Percentiles rank a stretch among this genome's conserved stretches.
Conservation (phyloP, 2,888 invertebrate species). For the Ypsolopha scabrella region DNA sequence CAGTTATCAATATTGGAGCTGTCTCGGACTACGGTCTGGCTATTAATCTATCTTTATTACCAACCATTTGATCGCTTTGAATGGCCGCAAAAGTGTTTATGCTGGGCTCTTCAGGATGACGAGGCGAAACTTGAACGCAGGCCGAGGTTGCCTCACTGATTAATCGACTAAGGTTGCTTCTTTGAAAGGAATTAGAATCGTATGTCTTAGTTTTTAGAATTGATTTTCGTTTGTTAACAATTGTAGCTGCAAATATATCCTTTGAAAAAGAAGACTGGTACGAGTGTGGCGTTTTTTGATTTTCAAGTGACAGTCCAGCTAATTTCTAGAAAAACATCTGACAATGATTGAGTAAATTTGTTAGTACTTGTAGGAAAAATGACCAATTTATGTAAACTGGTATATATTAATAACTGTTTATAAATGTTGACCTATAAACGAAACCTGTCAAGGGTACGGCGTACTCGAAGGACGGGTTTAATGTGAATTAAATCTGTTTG, state of each 20-base stretch:
- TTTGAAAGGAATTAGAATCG: too few relatives aligned
- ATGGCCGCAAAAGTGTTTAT: slow-evolving; percentile 49
- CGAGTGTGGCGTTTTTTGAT: too few relatives aligned
- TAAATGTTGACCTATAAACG: too few relatives aligned
- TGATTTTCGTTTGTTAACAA: neutral
- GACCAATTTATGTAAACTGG: too few relatives aligned
- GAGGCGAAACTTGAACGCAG: slow-evolving; percentile 16
- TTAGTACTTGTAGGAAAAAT: too few relatives aligned
- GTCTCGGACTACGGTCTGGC: slow-evolving; percentile 12
- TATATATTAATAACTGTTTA: too few relatives aligned
- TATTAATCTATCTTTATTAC: slow-evolving; percentile 63
- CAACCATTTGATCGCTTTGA: slow-evolving; percentile 46
- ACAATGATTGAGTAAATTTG: too few relatives aligned
- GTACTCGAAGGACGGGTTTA: too few relatives aligned
- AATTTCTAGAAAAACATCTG: too few relatives aligned
- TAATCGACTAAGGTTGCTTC: neutral
- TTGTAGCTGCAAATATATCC: neutral
- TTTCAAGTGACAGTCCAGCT: neutral
- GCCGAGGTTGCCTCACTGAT: neutral
- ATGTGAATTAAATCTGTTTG: too few relatives aligned
- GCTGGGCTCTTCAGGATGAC: slow-evolving; percentile 33
- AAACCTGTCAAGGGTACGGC: too few relatives aligned
- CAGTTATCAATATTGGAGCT: neutral
- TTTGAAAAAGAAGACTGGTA: neutral
- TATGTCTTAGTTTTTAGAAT: neutral